Evolutionary conservation across 2,888 invertebrate genomes (phyloP).

Genomic region (Apamea sordens): DNA sequence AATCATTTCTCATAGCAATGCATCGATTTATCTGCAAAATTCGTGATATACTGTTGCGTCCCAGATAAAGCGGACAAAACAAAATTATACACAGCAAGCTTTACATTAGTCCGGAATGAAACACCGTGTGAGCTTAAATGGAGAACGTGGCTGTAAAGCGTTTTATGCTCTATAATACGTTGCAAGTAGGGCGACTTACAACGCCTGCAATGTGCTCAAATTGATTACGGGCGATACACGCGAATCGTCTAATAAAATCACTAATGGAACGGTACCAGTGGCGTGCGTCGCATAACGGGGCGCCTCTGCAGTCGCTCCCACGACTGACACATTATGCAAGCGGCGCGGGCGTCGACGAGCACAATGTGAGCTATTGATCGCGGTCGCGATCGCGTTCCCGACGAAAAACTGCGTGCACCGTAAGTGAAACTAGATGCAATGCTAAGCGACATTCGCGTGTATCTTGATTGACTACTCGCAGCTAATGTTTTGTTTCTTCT

Average conservation of each 20-base stretch:
- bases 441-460: conserved; percentile 64
- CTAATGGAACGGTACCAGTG: conserved; percentile 89
- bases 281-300: conserved; percentile 89
- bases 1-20: conserved; percentile 50
- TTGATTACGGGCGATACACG: conserved; percentile 88
- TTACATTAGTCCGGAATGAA: conserved; percentile 76
- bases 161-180: conserved; percentile 83
- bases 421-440: conserved; percentile 75
- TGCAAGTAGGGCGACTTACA: conserved; percentile 83
- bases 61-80: conserved; percentile 75
- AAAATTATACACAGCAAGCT: conserved; percentile 77
- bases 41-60: conserved; percentile 76
- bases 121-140: conserved; percentile 80
- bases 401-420: conserved; percentile 80
- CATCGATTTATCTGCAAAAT: conserved; percentile 68
- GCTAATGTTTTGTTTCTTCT: conserved; percentile 54
- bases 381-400: conserved; percentile 79
- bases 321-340: conserved; percentile 88
- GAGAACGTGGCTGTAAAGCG: conserved; percentile 75
- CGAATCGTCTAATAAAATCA: conserved; percentile 89
- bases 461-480: conserved; percentile 49
- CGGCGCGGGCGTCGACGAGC: conserved; percentile 77
- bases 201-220: conserved; percentile 80
- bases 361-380: conserved; percentile 82
- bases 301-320: conserved; percentile 82